Percentiles rank a stretch among this genome's conserved stretches.
Conservation (phyloP, 2,113 vertebrate genomes). For the Cichladusa arquata region DNA sequence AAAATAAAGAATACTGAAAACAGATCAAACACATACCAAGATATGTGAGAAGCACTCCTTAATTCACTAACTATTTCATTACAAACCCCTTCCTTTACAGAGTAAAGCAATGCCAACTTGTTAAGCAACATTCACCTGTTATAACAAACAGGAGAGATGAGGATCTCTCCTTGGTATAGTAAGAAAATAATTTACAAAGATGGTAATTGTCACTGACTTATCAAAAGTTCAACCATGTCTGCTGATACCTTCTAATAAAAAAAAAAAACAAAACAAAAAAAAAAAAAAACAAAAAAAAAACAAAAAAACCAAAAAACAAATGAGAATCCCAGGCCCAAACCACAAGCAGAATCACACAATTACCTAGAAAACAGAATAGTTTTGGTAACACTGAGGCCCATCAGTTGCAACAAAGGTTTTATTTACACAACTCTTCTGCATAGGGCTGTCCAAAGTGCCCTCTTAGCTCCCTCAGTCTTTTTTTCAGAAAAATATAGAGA, state of each 20-base stretch:
- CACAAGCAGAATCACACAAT: rapidly evolving
- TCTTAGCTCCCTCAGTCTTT: background rate
- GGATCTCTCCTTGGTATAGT: background rate
- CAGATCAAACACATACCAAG: background rate
- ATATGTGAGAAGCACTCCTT: background rate
- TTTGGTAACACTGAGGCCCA: background rate
- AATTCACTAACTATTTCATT: background rate
- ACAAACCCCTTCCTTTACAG: background rate
- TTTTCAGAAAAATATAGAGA: background rate
- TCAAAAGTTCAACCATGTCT: background rate
- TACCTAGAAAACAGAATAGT: background rate
- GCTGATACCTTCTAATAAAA: background rate
- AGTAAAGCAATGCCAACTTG: background rate
- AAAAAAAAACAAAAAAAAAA: background rate
- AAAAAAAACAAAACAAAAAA: background rate
- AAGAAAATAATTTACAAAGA: background rate
- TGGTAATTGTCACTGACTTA: background rate
- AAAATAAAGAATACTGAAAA: background rate
- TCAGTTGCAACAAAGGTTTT: background rate
- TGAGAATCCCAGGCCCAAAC: background rate
- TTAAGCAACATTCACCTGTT: background rate
- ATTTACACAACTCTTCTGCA: background rate
- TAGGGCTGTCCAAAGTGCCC: background rate
- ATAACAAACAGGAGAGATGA: background rate
- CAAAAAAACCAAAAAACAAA: background rate